Evolutionary conservation across 2,888 invertebrate genomes (phyloP).

Genomic region (Drosophila atroscutellata): DNA sequence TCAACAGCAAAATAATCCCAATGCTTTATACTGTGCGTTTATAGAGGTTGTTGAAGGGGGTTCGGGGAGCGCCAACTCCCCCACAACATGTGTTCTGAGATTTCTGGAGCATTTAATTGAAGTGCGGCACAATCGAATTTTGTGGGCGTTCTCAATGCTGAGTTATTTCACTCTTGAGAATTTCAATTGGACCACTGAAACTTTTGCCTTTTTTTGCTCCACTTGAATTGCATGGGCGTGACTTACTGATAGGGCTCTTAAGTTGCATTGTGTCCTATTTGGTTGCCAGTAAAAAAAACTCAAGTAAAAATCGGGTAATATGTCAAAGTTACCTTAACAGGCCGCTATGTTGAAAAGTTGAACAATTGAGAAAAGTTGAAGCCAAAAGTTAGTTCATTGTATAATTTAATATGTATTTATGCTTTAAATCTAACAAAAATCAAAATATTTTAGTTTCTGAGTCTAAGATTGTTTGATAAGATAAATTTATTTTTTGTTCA

Average conservation of each 20-base stretch:
- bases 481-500: neutral
- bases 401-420: no score
- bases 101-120: conserved; percentile 71
- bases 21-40: conserved; percentile 9
- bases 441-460: neutral
- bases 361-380: neutral
- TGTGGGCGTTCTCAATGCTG: conserved; percentile 49
- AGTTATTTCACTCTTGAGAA: conserved; percentile 74
- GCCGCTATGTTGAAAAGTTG: neutral
- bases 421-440: neutral
- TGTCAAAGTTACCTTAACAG: conserved; percentile 27
- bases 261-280: conserved; percentile 42
- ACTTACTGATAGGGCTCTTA: conserved; percentile 46
- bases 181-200: conserved; percentile 49
- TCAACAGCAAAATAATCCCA: conserved; percentile 6
- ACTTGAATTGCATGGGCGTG: conserved; percentile 51
- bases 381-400: neutral
- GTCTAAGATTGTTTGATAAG: neutral
- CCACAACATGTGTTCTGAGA: conserved; percentile 68
- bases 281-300: conserved; percentile 16
- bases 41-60: neutral
- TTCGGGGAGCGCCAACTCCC: neutral
- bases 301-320: conserved; percentile 24
- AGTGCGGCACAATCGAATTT: conserved; percentile 57
- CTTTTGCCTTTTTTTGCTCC: conserved; percentile 18